phyloP scores from a whole-genome alignment of 64 coral and sea anemone species.

The Exaiptasia diaphana region DNA sequence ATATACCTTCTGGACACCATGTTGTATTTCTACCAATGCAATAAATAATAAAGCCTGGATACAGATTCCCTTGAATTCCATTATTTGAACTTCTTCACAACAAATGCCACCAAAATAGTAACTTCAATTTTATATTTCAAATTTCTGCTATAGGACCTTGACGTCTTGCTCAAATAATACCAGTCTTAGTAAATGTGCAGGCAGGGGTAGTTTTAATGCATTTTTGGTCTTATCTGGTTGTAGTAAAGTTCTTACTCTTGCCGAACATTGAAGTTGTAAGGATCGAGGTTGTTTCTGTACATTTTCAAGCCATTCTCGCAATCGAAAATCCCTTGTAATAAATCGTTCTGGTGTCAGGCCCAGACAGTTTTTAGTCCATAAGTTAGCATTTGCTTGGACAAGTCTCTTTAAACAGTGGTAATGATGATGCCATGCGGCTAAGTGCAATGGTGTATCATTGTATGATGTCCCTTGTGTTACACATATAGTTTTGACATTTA shows the following conservation, averaged over 20 bases:
- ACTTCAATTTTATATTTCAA: background rate
- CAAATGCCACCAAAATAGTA: background rate
- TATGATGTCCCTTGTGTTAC: conserved; percentile 85
- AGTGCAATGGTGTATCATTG: conserved; percentile 83
- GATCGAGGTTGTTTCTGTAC: conserved; percentile 64
- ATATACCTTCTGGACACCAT: no score
- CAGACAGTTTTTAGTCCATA: conserved; percentile 93
- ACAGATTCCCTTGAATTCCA: background rate
- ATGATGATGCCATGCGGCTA: conserved; percentile 82
- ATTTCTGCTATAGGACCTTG: conserved; percentile 78
- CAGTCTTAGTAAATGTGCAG: conserved; percentile 58
- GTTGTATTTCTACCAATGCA: no score
- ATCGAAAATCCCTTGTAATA: conserved; percentile 72
- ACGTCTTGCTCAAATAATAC: conserved; percentile 80
- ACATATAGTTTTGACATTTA: conserved; percentile 76
- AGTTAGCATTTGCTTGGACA: conserved; percentile 85
- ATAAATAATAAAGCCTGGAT: conserved; percentile 3
- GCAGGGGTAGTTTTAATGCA: conserved; percentile 71
- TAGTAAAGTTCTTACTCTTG: conserved; percentile 73
- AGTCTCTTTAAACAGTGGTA: conserved; percentile 84
- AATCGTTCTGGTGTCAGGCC: conserved; percentile 78
- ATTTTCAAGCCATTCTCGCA: conserved; percentile 77
- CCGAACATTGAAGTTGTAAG: conserved; percentile 71
- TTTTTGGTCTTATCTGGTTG: conserved; percentile 84
- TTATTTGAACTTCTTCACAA: background rate